phyloP scores from a whole-genome alignment of 1,140 invertebrate genomes.

The Elymnias hypermnestra region DNA sequence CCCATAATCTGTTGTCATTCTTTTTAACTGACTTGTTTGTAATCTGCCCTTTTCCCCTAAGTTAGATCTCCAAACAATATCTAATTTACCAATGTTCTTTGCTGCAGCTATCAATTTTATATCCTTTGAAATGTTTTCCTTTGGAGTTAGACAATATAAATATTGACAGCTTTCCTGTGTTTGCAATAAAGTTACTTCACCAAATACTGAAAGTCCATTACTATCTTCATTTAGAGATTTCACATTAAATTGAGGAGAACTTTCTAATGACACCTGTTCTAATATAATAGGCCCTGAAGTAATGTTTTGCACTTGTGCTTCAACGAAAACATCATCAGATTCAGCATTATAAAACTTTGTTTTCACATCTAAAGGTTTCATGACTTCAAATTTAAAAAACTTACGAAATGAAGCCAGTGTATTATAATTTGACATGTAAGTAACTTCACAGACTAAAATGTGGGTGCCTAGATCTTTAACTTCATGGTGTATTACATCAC shows the following conservation, averaged over 20 bases:
- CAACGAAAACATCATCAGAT: slow-evolving; percentile 97
- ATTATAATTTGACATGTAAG: slow-evolving; percentile 85
- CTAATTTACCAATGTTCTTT: slow-evolving; percentile 96
- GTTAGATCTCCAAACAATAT: slow-evolving; percentile 98
- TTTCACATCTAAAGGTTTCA: slow-evolving; percentile 98
- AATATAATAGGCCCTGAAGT: slow-evolving; percentile 92
- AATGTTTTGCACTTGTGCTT: slow-evolving; percentile 97
- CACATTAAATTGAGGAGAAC: slow-evolving; percentile 90
- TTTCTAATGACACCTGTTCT: slow-evolving; percentile 94
- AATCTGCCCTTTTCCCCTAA: slow-evolving; percentile 95
- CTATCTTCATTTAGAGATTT: slow-evolving; percentile 80
- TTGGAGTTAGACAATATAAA: slow-evolving; percentile 92
- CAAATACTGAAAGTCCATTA: slow-evolving; percentile 86
- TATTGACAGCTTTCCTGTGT: slow-evolving; percentile 91
- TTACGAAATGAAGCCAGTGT: slow-evolving; percentile 90
- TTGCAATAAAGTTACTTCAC: slow-evolving; percentile 88
- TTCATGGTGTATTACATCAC: slow-evolving; percentile 98
- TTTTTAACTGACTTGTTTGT: slow-evolving; percentile 95
- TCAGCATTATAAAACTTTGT: slow-evolving; percentile 99
- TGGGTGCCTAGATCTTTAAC: slow-evolving; percentile 98
- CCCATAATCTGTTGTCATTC: slow-evolving; percentile 92
- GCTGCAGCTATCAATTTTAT: slow-evolving; percentile 86
- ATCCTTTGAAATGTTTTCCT: slow-evolving; percentile 84
- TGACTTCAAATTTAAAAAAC: slow-evolving; percentile 99
- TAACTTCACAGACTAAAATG: slow-evolving; percentile 97